Percentiles rank a stretch among this genome's conserved stretches.
These are phyloP conservation scores for Bruchidius siliquastri DNA, from an alignment of 2,888 invertebrate genomes.

Conservation along the genomic window DNA sequence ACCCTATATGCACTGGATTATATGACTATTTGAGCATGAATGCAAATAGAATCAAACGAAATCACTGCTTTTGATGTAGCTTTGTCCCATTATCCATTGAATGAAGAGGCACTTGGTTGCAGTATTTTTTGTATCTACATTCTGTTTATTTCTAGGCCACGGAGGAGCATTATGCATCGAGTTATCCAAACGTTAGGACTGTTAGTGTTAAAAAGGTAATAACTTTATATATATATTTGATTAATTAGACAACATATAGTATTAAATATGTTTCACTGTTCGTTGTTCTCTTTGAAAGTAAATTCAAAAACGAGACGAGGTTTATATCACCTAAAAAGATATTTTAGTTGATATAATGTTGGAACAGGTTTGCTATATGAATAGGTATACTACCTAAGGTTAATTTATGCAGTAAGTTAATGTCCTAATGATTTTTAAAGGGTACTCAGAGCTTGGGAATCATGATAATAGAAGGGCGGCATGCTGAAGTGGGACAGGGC, in stretches of 20 bases:
- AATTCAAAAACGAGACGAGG: no score
- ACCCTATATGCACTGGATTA: neutral
- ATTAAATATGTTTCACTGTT: no score
- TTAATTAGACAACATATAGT: constrained; percentile 8
- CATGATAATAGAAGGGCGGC: constrained; percentile 93
- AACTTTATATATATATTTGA: constrained; percentile 10
- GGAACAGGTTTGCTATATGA: no score
- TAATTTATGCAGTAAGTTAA: no score
- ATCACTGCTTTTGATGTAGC: neutral
- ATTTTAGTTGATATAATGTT: no score
- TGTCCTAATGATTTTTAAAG: constrained; percentile 43
- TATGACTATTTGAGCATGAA: neutral
- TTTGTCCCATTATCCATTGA: neutral
- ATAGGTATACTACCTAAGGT: no score
- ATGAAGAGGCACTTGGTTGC: constrained; percentile 22
- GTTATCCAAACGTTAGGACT: constrained; percentile 74
- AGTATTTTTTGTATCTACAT: constrained; percentile 42
- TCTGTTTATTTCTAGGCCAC: constrained; percentile 49
- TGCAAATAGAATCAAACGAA: neutral
- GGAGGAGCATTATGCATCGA: constrained; percentile 63
- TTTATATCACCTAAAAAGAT: no score
- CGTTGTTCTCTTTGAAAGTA: no score
- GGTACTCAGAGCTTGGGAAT: constrained; percentile 80
- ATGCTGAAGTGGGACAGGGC: constrained; percentile 85
- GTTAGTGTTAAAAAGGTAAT: constrained; percentile 80